Evolutionary conservation across 2,113 vertebrate genomes (phyloP), one percentile per base, ranked within the genome.

Genomic region (Gadus macrocephalus): DNA sequence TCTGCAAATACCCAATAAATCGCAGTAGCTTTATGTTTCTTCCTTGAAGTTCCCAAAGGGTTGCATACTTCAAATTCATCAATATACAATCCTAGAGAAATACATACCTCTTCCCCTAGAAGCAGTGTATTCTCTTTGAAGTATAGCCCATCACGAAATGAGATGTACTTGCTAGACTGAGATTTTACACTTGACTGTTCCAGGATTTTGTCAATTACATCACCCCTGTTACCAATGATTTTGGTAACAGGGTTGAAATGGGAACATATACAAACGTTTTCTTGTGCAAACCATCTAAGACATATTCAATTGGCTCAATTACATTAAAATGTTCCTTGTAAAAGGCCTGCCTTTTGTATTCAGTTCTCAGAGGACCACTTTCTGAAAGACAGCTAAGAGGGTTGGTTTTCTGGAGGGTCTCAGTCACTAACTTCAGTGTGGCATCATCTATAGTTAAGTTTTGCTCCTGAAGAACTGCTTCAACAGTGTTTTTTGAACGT

Each of bases 291-390:
- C 42, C 31, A 4, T 78, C 75, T 67, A 75, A 70, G 25, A 81
- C 31, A 66, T 42, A 42, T 42, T 78, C 72, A 63, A 53, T 9
- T 67, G 71, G 65, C 19, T 31, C n/a, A 15, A 69, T 68, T 25
- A 68, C 61, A 60, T n/a, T 15, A 59, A 72, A 11, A 7, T 0
- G 60, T 15, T 58, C 53, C 56, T 25, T 25, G 25, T 53, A 66
- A 31, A 61, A 66, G 61, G 38, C 60, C 14, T 62, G 16, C 63
- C 63, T 66, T 77, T 60, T 61, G 38, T 72, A 12, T 1, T 60
- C 56, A 60, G 70, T 53, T 42, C 61, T 53, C 17, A 0, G 31
- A 65, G 12, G 20, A 2, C 67, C 75, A 66, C 27, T 65, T 27
- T 77, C 22, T 49, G 62, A 70, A 74, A 70, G 53, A 3, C 16